phyloP scores from a whole-genome alignment of 2,888 invertebrate genomes.

The Trachelus tabidus region DNA sequence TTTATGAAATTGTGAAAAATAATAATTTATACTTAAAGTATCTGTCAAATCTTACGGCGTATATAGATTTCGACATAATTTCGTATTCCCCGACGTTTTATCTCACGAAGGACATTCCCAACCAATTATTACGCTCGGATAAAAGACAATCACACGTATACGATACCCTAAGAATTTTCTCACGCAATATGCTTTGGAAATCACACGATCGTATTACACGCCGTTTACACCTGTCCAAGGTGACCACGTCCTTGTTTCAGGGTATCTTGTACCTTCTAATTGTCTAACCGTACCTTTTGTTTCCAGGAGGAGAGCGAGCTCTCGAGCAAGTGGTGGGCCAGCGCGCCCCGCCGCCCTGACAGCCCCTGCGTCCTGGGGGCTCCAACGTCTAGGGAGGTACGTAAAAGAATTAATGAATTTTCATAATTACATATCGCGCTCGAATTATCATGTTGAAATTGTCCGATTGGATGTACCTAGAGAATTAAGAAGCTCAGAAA shows the following conservation, averaged over 20 bases:
- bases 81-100: background rate
- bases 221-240: background rate
- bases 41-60: background rate
- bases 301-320: conserved; percentile 79
- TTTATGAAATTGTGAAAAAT: background rate
- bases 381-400: conserved; percentile 64
- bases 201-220: background rate
- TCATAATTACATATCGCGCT: background rate
- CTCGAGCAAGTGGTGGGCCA: conserved; percentile 76
- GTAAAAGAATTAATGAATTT: background rate
- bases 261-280: background rate
- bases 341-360: conserved; percentile 74
- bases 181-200: background rate
- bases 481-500: background rate
- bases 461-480: background rate
- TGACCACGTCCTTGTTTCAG: background rate
- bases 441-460: background rate
- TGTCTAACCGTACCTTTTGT: conserved; percentile 52
- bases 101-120: background rate
- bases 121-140: background rate
- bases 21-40: background rate
- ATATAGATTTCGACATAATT: background rate
- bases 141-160: background rate
- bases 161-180: background rate
- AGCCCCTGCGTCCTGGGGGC: conserved; percentile 65